Conservation (phyloP, 2,113 vertebrate genomes). For the Cygnus buccinator region DNA sequence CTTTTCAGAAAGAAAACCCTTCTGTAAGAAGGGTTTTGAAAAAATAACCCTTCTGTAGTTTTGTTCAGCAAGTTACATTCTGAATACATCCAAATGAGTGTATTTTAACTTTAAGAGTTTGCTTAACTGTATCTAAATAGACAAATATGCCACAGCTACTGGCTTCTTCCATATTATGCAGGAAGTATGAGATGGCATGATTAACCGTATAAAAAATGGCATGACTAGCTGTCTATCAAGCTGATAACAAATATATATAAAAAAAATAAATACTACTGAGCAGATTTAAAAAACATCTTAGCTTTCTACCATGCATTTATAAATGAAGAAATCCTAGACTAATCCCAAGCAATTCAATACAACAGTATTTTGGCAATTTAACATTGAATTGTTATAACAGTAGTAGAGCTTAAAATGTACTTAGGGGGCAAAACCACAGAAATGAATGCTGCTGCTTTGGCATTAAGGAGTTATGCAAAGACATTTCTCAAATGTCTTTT, state of each 20-base stretch:
- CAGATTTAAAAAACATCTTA: slow-evolving; percentile 25
- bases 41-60: slow-evolving; percentile 29
- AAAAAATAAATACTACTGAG: not conserved
- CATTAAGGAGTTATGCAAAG: not conserved
- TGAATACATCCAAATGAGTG: not conserved
- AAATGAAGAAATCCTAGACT: slow-evolving; percentile 51
- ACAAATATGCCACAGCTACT: slow-evolving; percentile 49
- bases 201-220: not conserved
- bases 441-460: not conserved
- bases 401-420: not conserved
- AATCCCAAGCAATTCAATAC: not conserved
- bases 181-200: slow-evolving; percentile 36
- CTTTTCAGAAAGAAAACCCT: too few species aligned
- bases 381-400: not conserved
- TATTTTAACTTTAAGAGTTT: slow-evolving; percentile 2
- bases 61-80: slow-evolving; percentile 11
- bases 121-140: slow-evolving; percentile 20
- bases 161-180: slow-evolving; percentile 30
- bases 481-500: not conserved
- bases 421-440: not conserved
- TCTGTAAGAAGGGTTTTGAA: not conserved
- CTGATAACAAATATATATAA: not conserved
- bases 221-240: not conserved
- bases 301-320: slow-evolving; percentile 11
- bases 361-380: not conserved